phyloP scores from a whole-genome alignment of 1,140 invertebrate species.

The Euura lappo region DNA sequence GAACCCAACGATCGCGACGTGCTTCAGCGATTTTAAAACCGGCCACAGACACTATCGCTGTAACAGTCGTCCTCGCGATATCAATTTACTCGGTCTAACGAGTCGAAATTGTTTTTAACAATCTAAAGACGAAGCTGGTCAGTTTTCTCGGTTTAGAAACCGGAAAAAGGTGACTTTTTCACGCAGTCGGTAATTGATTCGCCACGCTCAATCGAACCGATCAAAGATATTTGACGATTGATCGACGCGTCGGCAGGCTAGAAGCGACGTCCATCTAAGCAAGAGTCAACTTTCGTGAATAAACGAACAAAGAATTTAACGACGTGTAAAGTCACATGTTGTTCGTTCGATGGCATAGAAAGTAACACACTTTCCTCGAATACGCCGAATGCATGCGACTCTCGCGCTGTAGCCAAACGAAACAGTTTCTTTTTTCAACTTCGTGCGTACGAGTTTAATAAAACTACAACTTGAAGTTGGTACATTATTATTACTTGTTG shows the following conservation, averaged over 20 bases:
- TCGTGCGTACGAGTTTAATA: too few species aligned
- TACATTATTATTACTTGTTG: too few species aligned
- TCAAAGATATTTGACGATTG: not conserved
- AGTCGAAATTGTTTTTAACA: too few species aligned
- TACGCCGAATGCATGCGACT: not conserved
- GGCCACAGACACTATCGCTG: not conserved
- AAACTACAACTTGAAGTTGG: not conserved
- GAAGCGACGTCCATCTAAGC: too few species aligned
- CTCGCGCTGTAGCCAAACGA: not conserved
- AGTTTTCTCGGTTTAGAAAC: too few species aligned
- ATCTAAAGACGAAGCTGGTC: too few species aligned
- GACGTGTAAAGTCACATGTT: not conserved
- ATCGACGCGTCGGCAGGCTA: not conserved
- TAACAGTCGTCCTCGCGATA: too few species aligned
- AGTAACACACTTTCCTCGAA: slow-evolving; percentile 47
- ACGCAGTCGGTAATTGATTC: too few species aligned
- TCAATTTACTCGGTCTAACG: too few species aligned
- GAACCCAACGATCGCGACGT: not conserved
- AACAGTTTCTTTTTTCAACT: not conserved
- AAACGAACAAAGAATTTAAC: not conserved
- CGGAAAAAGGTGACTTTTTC: too few species aligned
- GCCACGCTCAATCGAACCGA: not conserved
- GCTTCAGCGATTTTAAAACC: slow-evolving; percentile 5
- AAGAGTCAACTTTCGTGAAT: not conserved
- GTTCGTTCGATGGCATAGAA: slow-evolving; percentile 32